Conservation (phyloP, 2,888 invertebrate species). For the Chrysolina haemoptera region DNA sequence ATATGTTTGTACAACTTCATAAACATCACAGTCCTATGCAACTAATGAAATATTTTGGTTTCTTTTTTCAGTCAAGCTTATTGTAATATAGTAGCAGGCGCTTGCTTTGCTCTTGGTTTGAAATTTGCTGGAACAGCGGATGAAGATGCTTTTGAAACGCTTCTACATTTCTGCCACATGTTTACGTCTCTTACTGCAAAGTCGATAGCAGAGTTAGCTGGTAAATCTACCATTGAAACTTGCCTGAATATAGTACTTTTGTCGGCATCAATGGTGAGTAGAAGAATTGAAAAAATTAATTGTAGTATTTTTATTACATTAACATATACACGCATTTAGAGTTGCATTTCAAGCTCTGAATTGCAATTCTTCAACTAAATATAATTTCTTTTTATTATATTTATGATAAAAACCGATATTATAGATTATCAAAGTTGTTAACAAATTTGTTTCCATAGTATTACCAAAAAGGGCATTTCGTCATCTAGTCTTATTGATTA, state of each 20-base stretch:
- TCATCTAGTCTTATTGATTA: no score
- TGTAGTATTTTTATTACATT: no score
- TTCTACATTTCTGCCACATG: conserved; percentile 81
- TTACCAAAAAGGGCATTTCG: no score
- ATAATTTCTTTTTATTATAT: no score
- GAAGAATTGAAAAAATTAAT: no score
- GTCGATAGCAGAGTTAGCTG: conserved; percentile 88
- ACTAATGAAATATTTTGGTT: neutral
- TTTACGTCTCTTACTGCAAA: conserved; percentile 79
- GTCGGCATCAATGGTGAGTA: conserved; percentile 82
- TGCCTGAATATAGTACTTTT: conserved; percentile 88
- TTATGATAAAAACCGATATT: no score
- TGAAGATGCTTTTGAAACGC: conserved; percentile 83
- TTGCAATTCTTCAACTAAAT: no score
- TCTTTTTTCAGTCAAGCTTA: conserved; percentile 87
- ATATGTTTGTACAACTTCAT: no score
- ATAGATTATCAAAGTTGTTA: no score
- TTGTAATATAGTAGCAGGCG: conserved; percentile 96
- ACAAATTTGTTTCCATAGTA: no score
- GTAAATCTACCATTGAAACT: conserved; percentile 90
- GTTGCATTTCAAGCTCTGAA: no score
- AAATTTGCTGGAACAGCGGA: conserved; percentile 95
- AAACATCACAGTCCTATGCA: neutral
- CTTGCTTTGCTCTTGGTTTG: conserved; percentile 93
- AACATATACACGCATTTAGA: no score